These are phyloP conservation scores for Oceanites oceanicus DNA, from an alignment of 2,113 vertebrate genomes.

Conservation along the genomic window DNA sequence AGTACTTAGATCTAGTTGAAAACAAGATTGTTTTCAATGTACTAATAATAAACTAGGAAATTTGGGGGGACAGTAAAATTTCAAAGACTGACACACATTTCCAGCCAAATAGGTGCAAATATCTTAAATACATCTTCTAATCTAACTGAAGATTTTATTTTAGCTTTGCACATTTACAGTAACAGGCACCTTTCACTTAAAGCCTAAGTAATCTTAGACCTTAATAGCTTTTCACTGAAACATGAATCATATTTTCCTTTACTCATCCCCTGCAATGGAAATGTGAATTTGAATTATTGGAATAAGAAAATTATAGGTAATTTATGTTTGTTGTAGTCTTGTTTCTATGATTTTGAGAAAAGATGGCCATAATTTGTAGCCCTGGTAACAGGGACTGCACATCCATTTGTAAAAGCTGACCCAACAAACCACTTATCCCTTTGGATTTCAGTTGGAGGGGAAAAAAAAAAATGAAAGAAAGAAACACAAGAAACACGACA, in stretches of 20 bases:
- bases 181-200: conserved; percentile 56
- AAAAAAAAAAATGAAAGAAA: not conserved
- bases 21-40: not conserved
- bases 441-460: not conserved
- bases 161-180: conserved; percentile 23
- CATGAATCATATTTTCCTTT: conserved; percentile 38
- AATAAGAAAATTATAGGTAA: conserved; percentile 71
- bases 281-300: conserved; percentile 55
- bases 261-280: conserved; percentile 35
- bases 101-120: not conserved
- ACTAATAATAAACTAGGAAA: not conserved
- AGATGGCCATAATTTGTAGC: conserved; percentile 62
- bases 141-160: not conserved
- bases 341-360: conserved; percentile 56
- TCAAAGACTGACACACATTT: not conserved
- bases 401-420: conserved; percentile 17
- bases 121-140: not conserved
- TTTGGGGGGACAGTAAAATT: not conserved
- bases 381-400: conserved; percentile 46
- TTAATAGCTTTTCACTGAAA: conserved; percentile 25
- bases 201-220: conserved; percentile 25
- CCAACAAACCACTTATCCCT: not conserved
- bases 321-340: conserved; percentile 65
- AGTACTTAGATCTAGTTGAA: not conserved
- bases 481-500: not conserved